These are phyloP conservation scores for Noctua janthe DNA, from an alignment of 2,888 invertebrate genomes.

Conservation along the genomic window DNA sequence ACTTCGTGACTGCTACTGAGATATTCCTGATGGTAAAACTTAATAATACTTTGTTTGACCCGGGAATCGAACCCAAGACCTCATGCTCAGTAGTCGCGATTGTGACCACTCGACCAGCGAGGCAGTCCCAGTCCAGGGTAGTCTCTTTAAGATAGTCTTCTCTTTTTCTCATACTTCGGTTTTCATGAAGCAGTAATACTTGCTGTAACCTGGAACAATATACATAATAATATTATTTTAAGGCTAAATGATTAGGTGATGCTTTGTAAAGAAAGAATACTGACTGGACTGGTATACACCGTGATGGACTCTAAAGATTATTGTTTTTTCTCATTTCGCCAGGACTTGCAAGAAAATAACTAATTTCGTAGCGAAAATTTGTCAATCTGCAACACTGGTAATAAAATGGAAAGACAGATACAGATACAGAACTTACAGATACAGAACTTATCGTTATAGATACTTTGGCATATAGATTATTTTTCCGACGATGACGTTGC, in stretches of 20 bases:
- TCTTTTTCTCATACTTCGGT: background rate
- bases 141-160: background rate
- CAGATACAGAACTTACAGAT: too few species aligned
- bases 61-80: too few species aligned
- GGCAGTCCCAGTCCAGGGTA: too few species aligned
- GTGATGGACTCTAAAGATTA: background rate
- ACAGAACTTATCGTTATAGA: background rate
- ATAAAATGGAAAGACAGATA: too few species aligned
- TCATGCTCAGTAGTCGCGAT: too few species aligned
- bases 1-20: too few species aligned
- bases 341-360: background rate
- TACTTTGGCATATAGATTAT: background rate
- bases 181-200: background rate
- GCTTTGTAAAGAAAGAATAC: background rate
- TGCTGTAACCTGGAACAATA: constrained; percentile 43
- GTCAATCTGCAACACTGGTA: background rate
- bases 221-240: background rate
- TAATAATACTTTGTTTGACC: too few species aligned
- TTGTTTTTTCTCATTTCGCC: background rate
- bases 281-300: background rate
- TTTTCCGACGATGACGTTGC: background rate
- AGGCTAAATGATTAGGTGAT: too few species aligned
- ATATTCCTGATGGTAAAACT: too few species aligned
- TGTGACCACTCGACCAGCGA: too few species aligned
- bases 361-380: background rate